Conservation (phyloP, 2,113 vertebrate species). For the Octodon degus region DNA sequence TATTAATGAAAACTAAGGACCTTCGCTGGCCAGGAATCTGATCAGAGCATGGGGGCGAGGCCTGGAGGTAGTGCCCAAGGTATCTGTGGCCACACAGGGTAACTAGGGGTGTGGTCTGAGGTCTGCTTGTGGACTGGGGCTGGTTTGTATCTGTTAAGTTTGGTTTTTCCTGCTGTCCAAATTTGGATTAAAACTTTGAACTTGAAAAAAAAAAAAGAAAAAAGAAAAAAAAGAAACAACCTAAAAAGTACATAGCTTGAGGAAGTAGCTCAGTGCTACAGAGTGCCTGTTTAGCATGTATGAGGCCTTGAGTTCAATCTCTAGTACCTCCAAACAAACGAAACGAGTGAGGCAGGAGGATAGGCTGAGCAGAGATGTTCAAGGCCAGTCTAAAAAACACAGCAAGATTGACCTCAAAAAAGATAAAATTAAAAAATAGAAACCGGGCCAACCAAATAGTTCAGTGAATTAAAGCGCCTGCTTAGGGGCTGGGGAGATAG, state of each 20-base stretch:
- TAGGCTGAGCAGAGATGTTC: neutral
- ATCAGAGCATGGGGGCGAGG: neutral
- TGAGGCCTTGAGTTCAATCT: neutral
- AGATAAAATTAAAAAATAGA: too few relatives aligned
- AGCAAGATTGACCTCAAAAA: neutral
- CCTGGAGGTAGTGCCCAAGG: rapidly evolving
- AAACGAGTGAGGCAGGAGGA: neutral
- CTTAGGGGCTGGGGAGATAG: too few relatives aligned
- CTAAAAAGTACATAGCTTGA: neutral
- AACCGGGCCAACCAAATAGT: too few relatives aligned
- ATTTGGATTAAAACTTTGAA: conserved; percentile 74
- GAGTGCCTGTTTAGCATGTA: neutral
- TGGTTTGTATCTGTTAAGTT: neutral
- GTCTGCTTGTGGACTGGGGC: rapidly evolving
- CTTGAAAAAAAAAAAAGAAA: neutral
- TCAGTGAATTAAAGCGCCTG: too few relatives aligned
- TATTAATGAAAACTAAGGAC: neutral
- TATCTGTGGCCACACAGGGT: neutral
- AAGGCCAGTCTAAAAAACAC: neutral
- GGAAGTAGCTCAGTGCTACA: neutral
- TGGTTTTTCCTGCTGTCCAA: conserved; percentile 5
- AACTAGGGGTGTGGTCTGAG: neutral
- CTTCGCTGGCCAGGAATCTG: neutral
- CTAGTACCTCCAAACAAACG: neutral
- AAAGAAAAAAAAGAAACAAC: neutral